Evolutionary conservation across 2,113 vertebrate genomes (phyloP).

Genomic region (Indri indri): DNA sequence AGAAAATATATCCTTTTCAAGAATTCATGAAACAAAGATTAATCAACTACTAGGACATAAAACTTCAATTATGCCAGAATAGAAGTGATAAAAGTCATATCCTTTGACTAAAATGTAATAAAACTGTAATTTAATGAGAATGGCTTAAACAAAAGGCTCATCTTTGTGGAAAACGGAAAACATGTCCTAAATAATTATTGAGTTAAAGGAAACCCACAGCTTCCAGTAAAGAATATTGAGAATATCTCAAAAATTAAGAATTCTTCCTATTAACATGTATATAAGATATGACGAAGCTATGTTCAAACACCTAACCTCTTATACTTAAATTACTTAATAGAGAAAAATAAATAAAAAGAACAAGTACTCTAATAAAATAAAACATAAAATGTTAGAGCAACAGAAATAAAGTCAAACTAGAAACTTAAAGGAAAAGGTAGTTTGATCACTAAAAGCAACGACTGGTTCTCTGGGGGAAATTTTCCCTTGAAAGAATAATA

Average conservation of each 20-base stretch:
- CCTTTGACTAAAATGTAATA: slow-evolving; percentile 4
- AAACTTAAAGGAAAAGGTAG: background rate
- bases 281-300: background rate
- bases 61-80: background rate
- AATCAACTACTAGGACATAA: background rate
- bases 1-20: background rate
- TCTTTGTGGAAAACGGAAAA: background rate
- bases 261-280: background rate
- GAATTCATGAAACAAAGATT: background rate
- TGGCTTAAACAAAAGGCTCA: background rate
- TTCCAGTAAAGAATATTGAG: background rate
- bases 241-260: background rate
- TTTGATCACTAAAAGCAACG: background rate
- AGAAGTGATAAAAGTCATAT: background rate
- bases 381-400: background rate
- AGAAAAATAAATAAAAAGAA: background rate
- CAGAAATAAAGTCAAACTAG: background rate
- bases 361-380: background rate
- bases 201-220: background rate
- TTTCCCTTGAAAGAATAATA: background rate
- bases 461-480: background rate
- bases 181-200: background rate
- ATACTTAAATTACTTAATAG: background rate
- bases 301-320: background rate
- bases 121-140: background rate